Base-by-base conservation (phyloP, 2,888 invertebrate genomes). In the Embidobia sp. region DNA sequence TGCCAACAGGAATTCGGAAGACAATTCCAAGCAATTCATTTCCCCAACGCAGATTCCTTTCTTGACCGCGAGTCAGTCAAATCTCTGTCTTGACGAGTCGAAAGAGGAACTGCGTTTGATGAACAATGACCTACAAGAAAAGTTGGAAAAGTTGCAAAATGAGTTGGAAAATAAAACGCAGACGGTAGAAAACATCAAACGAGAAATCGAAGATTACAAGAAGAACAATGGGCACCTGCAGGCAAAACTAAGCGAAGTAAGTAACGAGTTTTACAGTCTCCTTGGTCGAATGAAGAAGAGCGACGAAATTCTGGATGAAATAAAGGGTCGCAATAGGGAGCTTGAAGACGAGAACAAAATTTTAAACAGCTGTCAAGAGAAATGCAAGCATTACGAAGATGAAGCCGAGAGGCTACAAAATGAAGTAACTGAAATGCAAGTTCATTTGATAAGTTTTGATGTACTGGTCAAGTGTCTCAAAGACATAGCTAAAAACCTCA, bases 101-200 rank as follows among this genome's bases (percentile, higher is more conserved):
- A 40, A 11, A 31, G 31, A 63, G 13, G 29, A 72, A 3, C 18
- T 37, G 37, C 37, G 16, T 16, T 37, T 16, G 2, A 49, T 53
- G 1, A 66, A 59, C 29, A 78, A 82, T 37, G 81, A 84, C 2
- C 59, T 85, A 3, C 84, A 86, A 33, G 75, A 72, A n/a, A 93
- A 93, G 79, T 90, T 95, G 61, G 87, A 90, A 44, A 91, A 92
- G 16, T 85, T 94, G 49, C 93, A 92, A 75, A 91, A 91, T 75
- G 92, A 92, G 44, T 82, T 94, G 37, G 92, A 93, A 6, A 8
- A 22, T 0, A 63, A 72, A 16, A 61, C 63, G 5, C 19, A 90
- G 33, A 90, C 90, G 37, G 90, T 93, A 7, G 90, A 91, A 46
- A 92, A 93, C 4, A 53, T 63, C 2, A 75, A 63, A 27, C 91